Conservation (phyloP, 2,888 invertebrate genomes). For the Acanthopleura granulata region DNA sequence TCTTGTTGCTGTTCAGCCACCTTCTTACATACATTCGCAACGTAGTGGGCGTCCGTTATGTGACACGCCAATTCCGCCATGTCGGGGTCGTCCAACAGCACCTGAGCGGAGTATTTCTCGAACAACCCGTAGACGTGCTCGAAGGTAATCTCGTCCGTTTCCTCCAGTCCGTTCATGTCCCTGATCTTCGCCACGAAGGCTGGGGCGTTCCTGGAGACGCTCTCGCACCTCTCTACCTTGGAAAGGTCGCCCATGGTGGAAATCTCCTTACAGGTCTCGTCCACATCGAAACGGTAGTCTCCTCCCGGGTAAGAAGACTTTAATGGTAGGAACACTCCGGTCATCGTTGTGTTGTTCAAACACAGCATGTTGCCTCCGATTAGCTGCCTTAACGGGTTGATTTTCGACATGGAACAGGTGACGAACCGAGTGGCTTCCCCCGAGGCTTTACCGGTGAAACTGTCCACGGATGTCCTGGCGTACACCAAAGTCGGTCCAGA, state of each 20-base stretch:
- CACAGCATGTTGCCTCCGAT: background rate
- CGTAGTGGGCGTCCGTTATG: background rate
- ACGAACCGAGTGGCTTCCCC: background rate
- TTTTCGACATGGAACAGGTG: background rate
- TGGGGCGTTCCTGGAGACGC: background rate
- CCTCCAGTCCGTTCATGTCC: background rate
- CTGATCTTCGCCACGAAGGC: background rate
- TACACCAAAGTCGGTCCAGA: background rate
- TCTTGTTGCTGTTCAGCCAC: background rate
- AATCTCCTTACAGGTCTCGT: slow-evolving; percentile 4
- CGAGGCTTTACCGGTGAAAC: background rate
- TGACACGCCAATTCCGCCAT: background rate
- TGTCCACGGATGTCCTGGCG: background rate
- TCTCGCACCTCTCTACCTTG: background rate
- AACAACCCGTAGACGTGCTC: background rate
- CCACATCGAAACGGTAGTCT: background rate
- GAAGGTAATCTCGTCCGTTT: background rate
- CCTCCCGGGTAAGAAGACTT: background rate
- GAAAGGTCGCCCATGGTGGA: background rate
- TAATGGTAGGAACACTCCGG: background rate
- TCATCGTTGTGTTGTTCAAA: background rate
- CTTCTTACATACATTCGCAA: background rate
- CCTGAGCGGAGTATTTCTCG: background rate
- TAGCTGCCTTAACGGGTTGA: background rate
- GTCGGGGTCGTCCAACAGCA: background rate